A percentile compares a stretch with the other conserved stretches of the same genome.
Evolutionary conservation across 2,113 vertebrate genomes (phyloP).

Genomic region (Antechinus flavipes): DNA sequence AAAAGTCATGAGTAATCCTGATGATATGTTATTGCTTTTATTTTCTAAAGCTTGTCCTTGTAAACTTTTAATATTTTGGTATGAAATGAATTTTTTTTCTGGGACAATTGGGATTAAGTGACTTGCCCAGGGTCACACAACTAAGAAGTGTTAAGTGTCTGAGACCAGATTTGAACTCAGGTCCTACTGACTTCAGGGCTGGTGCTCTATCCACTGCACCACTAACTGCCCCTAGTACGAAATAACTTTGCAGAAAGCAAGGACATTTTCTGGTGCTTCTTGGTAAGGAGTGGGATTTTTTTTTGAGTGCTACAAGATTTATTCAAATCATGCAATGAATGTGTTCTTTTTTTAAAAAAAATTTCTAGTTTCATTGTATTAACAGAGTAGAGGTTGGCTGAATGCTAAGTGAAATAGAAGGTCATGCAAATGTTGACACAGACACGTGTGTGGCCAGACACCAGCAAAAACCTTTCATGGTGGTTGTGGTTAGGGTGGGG

Average conservation of each 20-base stretch:
- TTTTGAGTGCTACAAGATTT: background rate
- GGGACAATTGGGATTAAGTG: too few species aligned
- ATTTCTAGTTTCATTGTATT: background rate
- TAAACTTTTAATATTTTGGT: background rate
- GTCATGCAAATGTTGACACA: background rate
- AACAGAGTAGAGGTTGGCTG: background rate
- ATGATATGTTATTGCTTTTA: background rate
- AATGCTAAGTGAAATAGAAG: background rate
- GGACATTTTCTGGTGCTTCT: background rate
- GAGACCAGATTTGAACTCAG: too few species aligned
- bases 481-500: background rate
- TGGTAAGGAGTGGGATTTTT: background rate
- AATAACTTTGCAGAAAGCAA: background rate
- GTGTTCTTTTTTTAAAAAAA: background rate
- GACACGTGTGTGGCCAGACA: background rate
- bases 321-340: background rate
- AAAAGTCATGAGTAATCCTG: background rate
- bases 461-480: background rate
- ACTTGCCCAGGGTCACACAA: too few species aligned
- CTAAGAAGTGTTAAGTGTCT: too few species aligned
- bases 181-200: too few species aligned
- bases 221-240: too few species aligned
- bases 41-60: background rate
- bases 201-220: too few species aligned
- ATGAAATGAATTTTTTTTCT: background rate